Evolutionary conservation across 2,888 invertebrate genomes (phyloP).

Genomic region (Trypoxylon attenuatum): DNA sequence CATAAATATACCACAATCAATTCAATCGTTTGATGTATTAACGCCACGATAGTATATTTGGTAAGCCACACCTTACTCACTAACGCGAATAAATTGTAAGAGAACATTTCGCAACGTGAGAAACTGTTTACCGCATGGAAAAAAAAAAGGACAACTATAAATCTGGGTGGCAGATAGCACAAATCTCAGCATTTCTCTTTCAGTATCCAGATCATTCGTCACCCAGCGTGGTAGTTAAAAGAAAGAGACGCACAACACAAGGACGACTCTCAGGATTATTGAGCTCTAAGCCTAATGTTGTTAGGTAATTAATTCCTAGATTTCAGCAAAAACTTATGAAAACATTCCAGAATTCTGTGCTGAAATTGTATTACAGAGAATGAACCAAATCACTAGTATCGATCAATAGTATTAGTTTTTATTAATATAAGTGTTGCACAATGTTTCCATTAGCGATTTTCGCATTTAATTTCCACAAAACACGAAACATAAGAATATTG

Average conservation of each 20-base stretch:
- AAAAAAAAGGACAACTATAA: slow-evolving; percentile 26
- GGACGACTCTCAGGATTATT: slow-evolving; percentile 1
- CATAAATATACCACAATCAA: no score
- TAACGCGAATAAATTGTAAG: not conserved
- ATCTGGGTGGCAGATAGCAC: slow-evolving; percentile 25
- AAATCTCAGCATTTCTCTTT: slow-evolving; percentile 20
- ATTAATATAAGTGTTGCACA: no score
- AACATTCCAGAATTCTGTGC: no score
- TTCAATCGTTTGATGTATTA: not conserved
- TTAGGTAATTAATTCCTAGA: no score
- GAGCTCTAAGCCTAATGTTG: no score
- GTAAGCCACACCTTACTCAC: not conserved
- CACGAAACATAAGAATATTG: not conserved
- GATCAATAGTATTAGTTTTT: no score
- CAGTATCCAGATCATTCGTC: slow-evolving; percentile 28
- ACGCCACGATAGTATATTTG: not conserved
- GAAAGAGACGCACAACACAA: slow-evolving; percentile 1
- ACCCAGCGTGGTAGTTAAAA: slow-evolving; percentile 14
- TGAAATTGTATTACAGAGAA: no score
- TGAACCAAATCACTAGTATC: no score
- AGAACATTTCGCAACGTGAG: slow-evolving; percentile 27
- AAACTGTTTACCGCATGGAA: slow-evolving; percentile 19
- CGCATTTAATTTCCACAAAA: not conserved
- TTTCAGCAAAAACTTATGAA: no score
- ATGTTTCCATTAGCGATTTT: no score